Percentiles rank a stretch among this genome's conserved stretches.
phyloP scores from a whole-genome alignment of 2,113 vertebrate species.

The Heloderma charlesbogerti region DNA sequence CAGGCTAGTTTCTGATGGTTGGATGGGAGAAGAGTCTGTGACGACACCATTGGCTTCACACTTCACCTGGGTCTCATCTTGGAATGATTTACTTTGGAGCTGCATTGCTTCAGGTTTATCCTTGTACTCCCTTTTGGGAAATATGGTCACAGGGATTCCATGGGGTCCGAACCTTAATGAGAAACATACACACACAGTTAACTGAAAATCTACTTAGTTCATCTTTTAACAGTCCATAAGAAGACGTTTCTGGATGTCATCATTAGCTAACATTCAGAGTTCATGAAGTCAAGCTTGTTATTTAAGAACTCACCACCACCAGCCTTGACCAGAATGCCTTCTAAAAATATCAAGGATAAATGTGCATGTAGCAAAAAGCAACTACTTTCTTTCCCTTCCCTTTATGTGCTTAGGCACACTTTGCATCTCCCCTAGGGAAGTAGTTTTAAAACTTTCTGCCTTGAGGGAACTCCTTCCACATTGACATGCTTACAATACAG shows the following conservation, averaged over 20 bases:
- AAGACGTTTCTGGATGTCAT: neutral
- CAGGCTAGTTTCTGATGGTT: constrained; percentile 73
- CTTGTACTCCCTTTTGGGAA: constrained; percentile 91
- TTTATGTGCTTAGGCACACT: neutral
- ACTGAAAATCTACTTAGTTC: constrained; percentile 15
- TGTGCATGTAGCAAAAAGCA: neutral
- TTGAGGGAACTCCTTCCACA: neutral
- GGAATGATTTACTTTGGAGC: constrained; percentile 85
- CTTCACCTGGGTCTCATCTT: constrained; percentile 78
- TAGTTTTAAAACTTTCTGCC: neutral
- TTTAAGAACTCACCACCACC: neutral
- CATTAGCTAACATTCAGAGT: neutral
- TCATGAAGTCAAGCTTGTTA: neutral
- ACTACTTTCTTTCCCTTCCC: neutral
- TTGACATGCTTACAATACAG: neutral
- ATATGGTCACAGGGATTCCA: constrained; percentile 96
- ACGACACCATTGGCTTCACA: constrained; percentile 75
- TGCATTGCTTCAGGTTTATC: constrained; percentile 87
- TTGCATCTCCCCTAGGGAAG: neutral
- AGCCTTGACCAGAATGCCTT: neutral
- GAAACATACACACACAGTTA: constrained; percentile 41
- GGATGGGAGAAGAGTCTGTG: constrained; percentile 71
- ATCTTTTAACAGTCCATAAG: neutral
- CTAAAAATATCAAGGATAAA: neutral
- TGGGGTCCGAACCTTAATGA: constrained; percentile 94